Base-by-base conservation (phyloP, 2,113 vertebrate genomes). In the Spea multiplicata region DNA sequence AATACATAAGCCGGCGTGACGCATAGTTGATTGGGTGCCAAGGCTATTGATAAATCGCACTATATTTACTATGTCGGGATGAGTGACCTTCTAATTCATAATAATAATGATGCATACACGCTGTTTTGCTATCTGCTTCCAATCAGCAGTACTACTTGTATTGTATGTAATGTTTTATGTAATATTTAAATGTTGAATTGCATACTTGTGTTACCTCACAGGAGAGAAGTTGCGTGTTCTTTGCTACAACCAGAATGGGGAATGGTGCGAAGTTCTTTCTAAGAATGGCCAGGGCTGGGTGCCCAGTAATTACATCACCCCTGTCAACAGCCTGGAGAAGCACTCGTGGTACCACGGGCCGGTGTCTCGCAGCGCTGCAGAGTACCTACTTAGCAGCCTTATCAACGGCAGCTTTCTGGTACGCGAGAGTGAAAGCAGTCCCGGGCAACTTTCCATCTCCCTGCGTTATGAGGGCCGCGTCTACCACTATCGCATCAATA, bases 401-500 rank as follows among this genome's bases (percentile, higher is more conserved):
- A 99, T 99, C 87, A 99, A 99, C 0, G 97, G 97, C 88, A 98
- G 96, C 82, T 99, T 99, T 86, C 91, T 99, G 83, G 97, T 99
- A 8, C 93, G 97, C 44, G 97, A 99, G 74, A 99, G 97, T 4
- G 97, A 99, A 89, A 99, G 97, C 93, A 99, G 97, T 88, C 97
- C 97, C 0, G 97, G 97, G 44, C 97, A 99, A 88, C 86, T 99
- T 4, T 99, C 97, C 9, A 99, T 99, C 86, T 99, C 97, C 3
- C 94, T 99, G 84, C 92, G 97, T 85, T 99, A 98, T 3, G 97
- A 99, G 82, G 97, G 97, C 4, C 94, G 97, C 3, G 97, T 99
- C 70, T 99, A 99, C 90, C 97, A 99, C 94, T 99, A 99, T 92
- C 91, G 97, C 86, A 99, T 99, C 92, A 99, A 99, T 85, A 98